phyloP scores from a whole-genome alignment of 2,888 invertebrate genomes.

The Spicauda simplicius region DNA sequence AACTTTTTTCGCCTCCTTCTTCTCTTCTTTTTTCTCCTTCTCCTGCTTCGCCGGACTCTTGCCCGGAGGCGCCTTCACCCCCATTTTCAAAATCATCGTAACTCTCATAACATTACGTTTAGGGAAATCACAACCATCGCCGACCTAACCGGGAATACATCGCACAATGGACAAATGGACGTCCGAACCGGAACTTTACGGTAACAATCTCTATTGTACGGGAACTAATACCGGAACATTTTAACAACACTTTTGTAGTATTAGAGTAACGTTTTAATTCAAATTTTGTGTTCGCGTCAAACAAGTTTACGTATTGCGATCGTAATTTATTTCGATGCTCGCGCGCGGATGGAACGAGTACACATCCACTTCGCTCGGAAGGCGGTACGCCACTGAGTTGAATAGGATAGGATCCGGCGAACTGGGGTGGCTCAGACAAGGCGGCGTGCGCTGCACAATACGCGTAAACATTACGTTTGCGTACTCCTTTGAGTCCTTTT shows the following conservation, averaged over 20 bases:
- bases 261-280: neutral
- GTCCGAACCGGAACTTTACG: slow-evolving; percentile 30
- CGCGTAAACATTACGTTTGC: slow-evolving; percentile 32
- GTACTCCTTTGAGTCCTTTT: neutral
- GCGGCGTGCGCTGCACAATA: slow-evolving; percentile 54
- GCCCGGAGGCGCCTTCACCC: slow-evolving; percentile 66
- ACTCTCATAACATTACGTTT: slow-evolving; percentile 35
- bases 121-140: slow-evolving; percentile 9
- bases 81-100: slow-evolving; percentile 77
- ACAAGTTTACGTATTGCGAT: slow-evolving; percentile 46
- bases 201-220: slow-evolving; percentile 7
- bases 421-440: slow-evolving; percentile 48
- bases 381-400: slow-evolving; percentile 68
- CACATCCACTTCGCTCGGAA: slow-evolving; percentile 59
- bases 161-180: slow-evolving; percentile 37
- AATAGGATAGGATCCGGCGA: slow-evolving; percentile 39
- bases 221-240: slow-evolving; percentile 9
- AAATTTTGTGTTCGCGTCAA: slow-evolving; percentile 2
- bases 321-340: slow-evolving; percentile 69
- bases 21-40: slow-evolving; percentile 53
- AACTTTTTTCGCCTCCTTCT: slow-evolving; percentile 55
- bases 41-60: slow-evolving; percentile 54
- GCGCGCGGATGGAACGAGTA: slow-evolving; percentile 47
- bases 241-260: slow-evolving; percentile 5
- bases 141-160: slow-evolving; percentile 43